Conservation (phyloP, 2,888 invertebrate species). For the Tetrapedia diversipes region DNA sequence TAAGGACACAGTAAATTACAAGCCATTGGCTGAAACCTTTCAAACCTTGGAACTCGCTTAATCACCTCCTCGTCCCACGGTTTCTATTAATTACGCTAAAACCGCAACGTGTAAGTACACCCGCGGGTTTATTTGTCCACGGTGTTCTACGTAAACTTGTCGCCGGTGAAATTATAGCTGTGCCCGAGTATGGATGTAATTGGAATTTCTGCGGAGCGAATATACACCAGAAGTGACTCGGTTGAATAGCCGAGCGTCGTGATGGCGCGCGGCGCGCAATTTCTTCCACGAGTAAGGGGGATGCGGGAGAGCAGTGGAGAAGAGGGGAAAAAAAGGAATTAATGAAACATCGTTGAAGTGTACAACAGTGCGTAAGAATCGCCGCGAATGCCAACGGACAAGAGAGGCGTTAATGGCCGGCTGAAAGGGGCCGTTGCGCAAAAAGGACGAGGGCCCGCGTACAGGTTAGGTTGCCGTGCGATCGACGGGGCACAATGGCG, state of each 20-base stretch:
- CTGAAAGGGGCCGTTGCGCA: conserved; percentile 62
- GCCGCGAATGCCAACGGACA: conserved; percentile 53
- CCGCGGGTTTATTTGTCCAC: conserved; percentile 7
- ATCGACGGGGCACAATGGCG: conserved; percentile 64
- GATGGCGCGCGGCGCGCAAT: conserved; percentile 24
- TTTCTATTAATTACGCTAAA: conserved; percentile 37
- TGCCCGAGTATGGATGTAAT: conserved; percentile 19
- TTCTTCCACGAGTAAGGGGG: too few relatives aligned
- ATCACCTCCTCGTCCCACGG: background rate
- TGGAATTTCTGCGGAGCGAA: conserved; percentile 35
- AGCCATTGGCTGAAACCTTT: too few relatives aligned
- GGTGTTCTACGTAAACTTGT: conserved; percentile 41
- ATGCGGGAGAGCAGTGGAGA: background rate
- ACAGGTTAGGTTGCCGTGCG: conserved; percentile 54
- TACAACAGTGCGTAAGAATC: conserved; percentile 47
- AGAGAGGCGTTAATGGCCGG: conserved; percentile 69
- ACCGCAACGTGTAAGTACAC: conserved; percentile 1
- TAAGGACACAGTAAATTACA: conserved; percentile 14
- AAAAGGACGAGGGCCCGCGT: conserved; percentile 43
- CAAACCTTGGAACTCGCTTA: too few relatives aligned
- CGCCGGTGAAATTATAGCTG: conserved; percentile 34
- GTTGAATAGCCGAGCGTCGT: conserved; percentile 24
- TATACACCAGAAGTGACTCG: conserved; percentile 18
- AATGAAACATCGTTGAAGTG: conserved; percentile 61
- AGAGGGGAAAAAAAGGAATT: conserved; percentile 48